Percentiles rank a stretch among this genome's conserved stretches.
Evolutionary conservation across 2,113 vertebrate species (phyloP).

Genomic region (Vicugna pacos): DNA sequence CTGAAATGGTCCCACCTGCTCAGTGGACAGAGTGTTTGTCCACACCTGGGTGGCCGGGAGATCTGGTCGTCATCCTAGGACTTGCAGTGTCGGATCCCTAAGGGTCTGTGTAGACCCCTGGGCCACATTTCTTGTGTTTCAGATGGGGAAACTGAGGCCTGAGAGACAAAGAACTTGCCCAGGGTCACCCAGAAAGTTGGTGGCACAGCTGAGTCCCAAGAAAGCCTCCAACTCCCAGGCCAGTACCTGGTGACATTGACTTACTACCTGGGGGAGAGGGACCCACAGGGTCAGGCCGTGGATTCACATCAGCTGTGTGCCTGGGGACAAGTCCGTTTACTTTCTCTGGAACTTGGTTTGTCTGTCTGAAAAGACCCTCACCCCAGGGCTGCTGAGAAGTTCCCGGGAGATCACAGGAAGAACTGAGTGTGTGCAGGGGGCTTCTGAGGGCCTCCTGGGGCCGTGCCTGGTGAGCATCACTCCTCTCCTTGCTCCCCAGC

Average conservation of each 20-base stretch:
- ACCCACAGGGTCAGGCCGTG: neutral
- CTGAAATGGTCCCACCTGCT: neutral
- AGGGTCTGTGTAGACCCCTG: neutral
- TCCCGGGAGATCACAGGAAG: too few relatives aligned
- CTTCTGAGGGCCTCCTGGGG: too few relatives aligned
- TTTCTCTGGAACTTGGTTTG: neutral
- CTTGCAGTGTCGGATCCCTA: neutral
- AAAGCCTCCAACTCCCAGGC: neutral
- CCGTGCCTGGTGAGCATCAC: too few relatives aligned
- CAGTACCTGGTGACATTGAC: neutral
- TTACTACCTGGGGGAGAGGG: neutral
- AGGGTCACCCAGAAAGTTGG: neutral
- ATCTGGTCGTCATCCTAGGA: neutral
- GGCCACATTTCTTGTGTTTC: neutral
- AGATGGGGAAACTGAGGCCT: neutral
- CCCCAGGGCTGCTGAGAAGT: too few relatives aligned
- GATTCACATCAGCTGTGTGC: neutral
- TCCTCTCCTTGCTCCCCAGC: slow-evolving; percentile 85
- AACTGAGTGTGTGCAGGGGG: too few relatives aligned
- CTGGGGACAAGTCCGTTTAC: neutral
- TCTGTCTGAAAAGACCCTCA: too few relatives aligned
- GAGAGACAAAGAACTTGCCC: neutral
- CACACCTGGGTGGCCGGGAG: neutral
- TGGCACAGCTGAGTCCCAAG: neutral
- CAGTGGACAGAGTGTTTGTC: neutral